Evolutionary conservation across 2,888 invertebrate genomes (phyloP), one percentile per base, ranked within the genome.

Genomic region (Melinopterus prodromus): DNA sequence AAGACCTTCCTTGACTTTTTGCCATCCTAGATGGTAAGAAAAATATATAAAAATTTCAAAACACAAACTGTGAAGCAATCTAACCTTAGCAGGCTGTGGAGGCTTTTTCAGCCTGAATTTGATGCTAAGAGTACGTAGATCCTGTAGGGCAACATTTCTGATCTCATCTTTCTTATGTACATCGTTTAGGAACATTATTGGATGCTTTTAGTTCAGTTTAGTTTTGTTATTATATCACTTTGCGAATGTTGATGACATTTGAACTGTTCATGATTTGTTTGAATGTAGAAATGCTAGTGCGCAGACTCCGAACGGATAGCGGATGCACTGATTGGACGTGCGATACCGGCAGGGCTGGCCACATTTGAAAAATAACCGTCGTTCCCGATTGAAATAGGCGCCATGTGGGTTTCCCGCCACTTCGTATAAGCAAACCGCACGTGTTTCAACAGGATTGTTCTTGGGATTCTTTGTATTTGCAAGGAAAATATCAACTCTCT

Each of bases 71-170:
- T 12, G 9, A 37, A 75, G 77, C 37, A 83, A 83, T 70, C 83
- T 86, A 86, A 89, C 89, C 88, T 89, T 88, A 88, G 88, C 76
- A 83, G 90, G 86, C 87, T 92, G 92, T 78, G 90, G 26, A 26
- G 26, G 90, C 86, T 94, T 95, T 86, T 95, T 95, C 75, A 92
- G 89, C 77, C 94, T 91, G 87, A 93, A 93, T 87, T 95, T 95
- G 83, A 95, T 91, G 70, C 95, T 95, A 77, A 93, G 91, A 86
- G 92, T 92, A 85, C 93, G 93, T 76, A 95, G 89, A 88, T 95
- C 93, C 81, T 91, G 92, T 16, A 93, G 90, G 78, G 95, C 92
- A 83, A 93, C 88, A 80, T 89, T 88, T 79, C 90, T 89, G 16
- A 92, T 89, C 86, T 92, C 91, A 81, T 92, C 92, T 83, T 90